Base-by-base conservation (phyloP, 2,797 vertebrate species). In the Galagoides demidoff region DNA sequence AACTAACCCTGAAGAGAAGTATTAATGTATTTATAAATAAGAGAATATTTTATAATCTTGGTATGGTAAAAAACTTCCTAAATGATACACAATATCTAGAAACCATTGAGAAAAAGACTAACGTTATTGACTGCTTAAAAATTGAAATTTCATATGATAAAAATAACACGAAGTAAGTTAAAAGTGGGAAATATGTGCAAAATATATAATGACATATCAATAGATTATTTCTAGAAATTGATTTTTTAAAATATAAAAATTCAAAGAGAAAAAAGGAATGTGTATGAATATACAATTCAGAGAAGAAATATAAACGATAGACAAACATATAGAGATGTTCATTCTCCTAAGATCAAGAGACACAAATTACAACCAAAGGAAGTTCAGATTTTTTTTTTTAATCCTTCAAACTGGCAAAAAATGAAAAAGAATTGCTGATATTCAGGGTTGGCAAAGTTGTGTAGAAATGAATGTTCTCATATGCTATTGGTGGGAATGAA, bases 221-320 rank as follows among this genome's bases (percentile, higher is more conserved):
- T 59, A 95, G 27, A 66, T 74, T 77, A 12, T 73, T 95, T 14
- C 37, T 82, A 63, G 20, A 85, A 76, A 55, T 5, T 70, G 16
- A 79, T 64, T 90, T 95, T 93, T 81, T 0, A 43, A 90, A 92
- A 66, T 20, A 61, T 83, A 64, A 96, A 92, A 86, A 49, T 17
- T 55, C 22, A 29, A 94, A 89, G 17, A 52, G 27, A n/a, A 49
- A 43, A 78, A 93, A 85, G 79, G 19, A 73, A 27, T 4, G 63
- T 16, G 34, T 17, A 22, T 64, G 19, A 86, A n/a, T n/a, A 76
- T 11, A 39, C 0, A 73, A 84, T 55, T 66, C 43, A 57, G 81
- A 89, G 49, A 79, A 81, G 52, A 85, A 93, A 34, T 78, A 37
- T 20, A 84, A 37, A 70, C 10, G 1, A 59, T 4, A 20, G 82